Base-by-base conservation (phyloP, 2,888 invertebrate species). In the Harpalus rufipes region DNA sequence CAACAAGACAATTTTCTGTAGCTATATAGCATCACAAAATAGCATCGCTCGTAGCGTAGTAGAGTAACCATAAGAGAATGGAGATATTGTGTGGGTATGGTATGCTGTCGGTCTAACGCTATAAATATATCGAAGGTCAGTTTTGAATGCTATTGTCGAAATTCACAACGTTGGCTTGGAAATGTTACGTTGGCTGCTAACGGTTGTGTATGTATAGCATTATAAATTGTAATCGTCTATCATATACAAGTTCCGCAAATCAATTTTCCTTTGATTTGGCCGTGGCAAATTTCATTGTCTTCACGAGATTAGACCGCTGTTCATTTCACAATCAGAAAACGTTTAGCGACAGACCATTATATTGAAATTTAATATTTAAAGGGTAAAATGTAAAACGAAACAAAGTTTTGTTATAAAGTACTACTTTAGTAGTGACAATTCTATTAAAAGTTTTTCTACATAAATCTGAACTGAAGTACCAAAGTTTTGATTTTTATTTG, bases 51-150 rank as follows among this genome's bases (percentile, higher is more conserved):
- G 32, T 32, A 32, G 21, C 3, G n/a, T 72, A 72, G 41, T 74
- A 74, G 44, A 51, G 18, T 21, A 10, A 18, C 7, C 65, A 39
- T 68, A 39, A 32, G 68, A 68, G 68, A 68, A 44, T 74, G 72
- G 14, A 32, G 32, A 44, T 44, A 44, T 10, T 44, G 72, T 74
- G 72, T 14, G 72, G n/a, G 72, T 74, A 16, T 74, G 44, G 41
- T 72, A 10, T 61, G 59, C 8, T 16, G 63, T 65, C 39, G 79
- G 79, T 61, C 79, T 61, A 79, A 32, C 39, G 58, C 79, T 81
- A 81, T 81, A 51, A 81, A 81, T 81, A 81, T 81, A 81, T 18
- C 81, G 65, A 81, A 63, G 81, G 81, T 81, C 81, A 81, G 81
- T 81, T 65, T 65, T 21, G 56, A 81, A 32, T 7, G 81, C 44